These are phyloP conservation scores for Zingel zingel DNA, from an alignment of 2,113 vertebrate species.

Conservation along the genomic window DNA sequence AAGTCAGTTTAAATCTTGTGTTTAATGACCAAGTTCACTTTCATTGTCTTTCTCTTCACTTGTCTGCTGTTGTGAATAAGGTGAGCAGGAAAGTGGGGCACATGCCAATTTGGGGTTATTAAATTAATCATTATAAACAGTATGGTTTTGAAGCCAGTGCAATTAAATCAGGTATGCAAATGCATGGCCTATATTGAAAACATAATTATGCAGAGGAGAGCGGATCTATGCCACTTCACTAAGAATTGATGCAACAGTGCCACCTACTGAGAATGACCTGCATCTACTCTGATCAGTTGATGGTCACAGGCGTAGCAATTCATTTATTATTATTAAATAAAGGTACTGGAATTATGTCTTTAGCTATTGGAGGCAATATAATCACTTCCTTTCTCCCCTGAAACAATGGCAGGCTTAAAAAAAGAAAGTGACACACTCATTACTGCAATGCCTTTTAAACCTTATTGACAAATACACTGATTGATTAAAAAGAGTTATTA, in stretches of 20 bases:
- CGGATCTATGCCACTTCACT: not conserved
- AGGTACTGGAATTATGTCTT: not conserved
- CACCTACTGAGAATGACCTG: constrained; percentile 65
- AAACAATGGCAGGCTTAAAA: not conserved
- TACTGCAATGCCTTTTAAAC: not conserved
- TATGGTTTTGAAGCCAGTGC: constrained; percentile 59
- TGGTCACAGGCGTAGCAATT: not conserved
- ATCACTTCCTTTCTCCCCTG: not conserved
- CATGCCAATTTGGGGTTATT: constrained; percentile 56
- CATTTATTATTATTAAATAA: not conserved
- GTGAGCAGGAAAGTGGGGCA: constrained; percentile 42
- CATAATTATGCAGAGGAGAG: constrained; percentile 47
- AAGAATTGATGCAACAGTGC: constrained; percentile 69
- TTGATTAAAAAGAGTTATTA: not conserved
- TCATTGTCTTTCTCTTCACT: constrained; percentile 19
- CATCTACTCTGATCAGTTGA: constrained; percentile 16
- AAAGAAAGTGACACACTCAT: not conserved
- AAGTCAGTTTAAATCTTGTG: constrained; percentile 11
- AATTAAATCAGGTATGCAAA: constrained; percentile 74
- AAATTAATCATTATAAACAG: constrained; percentile 62
- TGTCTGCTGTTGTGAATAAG: constrained; percentile 28
- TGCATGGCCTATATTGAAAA: constrained; percentile 70
- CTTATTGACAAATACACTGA: not conserved
- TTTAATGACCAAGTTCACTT: constrained; percentile 17
- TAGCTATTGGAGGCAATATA: not conserved